Percentiles rank a stretch among this genome's conserved stretches.
These are phyloP conservation scores for Baronia brevicornis DNA, from an alignment of 2,888 invertebrate species.

Conservation along the genomic window DNA sequence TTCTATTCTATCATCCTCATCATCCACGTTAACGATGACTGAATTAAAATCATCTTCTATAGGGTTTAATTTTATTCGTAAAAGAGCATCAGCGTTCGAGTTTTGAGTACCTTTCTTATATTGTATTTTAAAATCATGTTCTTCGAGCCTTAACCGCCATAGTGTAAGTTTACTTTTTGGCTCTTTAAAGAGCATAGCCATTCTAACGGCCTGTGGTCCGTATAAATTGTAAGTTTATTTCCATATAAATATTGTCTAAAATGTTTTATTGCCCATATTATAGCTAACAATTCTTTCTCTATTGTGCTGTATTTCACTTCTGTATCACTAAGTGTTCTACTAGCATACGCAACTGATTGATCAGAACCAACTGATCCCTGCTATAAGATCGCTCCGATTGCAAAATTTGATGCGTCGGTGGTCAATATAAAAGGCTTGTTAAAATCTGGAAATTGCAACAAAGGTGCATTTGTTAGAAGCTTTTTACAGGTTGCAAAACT, in stretches of 20 bases:
- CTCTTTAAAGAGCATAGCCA: conserved; percentile 17
- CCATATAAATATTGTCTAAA: conserved; percentile 16
- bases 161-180: conserved; percentile 10
- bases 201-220: conserved; percentile 14
- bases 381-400: conserved; percentile 19
- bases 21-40: no score
- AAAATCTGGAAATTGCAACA: conserved; percentile 12
- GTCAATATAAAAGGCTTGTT: conserved; percentile 15
- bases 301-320: conserved; percentile 15
- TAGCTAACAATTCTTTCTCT: conserved; percentile 14
- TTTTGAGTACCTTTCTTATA: no score
- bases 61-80: no score
- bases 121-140: no score
- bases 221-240: conserved; percentile 13
- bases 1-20: no score
- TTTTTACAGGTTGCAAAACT: no score
- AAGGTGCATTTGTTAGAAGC: no score
- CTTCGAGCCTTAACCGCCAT: conserved; percentile 8
- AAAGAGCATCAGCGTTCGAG: no score
- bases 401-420: conserved; percentile 16
- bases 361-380: conserved; percentile 19
- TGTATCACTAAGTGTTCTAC: conserved; percentile 8
- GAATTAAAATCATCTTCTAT: no score
- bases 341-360: conserved; percentile 19
- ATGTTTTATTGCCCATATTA: no score